Base-by-base conservation (phyloP, 2,797 vertebrate species). In the Miichthys miiuy region DNA sequence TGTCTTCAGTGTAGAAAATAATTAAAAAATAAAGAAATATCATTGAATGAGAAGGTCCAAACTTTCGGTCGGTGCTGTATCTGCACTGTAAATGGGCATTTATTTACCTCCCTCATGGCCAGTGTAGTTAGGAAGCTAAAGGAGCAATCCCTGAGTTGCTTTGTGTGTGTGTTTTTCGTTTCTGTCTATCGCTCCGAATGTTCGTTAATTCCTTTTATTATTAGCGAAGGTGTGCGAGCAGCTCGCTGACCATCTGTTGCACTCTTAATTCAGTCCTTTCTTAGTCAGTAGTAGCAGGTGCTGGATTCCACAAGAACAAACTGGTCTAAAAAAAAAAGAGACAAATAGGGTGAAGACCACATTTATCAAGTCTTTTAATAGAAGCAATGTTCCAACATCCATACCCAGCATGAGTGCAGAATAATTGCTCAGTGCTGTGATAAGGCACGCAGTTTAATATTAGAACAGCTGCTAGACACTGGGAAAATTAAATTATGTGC, bases 61-160 rank as follows among this genome's bases (percentile, higher is more conserved):
- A 38, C 8, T 38, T 38, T 38, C 9, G 34, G 34, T 38, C 9
- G 34, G 34, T 38, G 34, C 34, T 44, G 42, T 79, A 72, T 72
- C 72, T 87, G 77, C 81, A 85, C 82, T 86, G 82, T 30, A 77
- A 79, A 57, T 23, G 30, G 38, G 21, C 25, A 30, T 82, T 82
- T 81, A 27, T 60, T 80, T n/a, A 47, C 66, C 60, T 62, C 38
- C 48, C 63, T 72, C 16, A 3, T 21, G 13, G 47, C 23, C 21
- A 47, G 12, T n/a, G 30, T 66, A 34, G n/a, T 69, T 60, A 20
- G 58, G 60, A 72, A 51, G 18, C 27, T 44, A 25, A 51, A 38
- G 70, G 30, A 51, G 73, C 54, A 67, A 83, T 84, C 62, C 77
- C 61, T 75, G 30, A 17, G n/a, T 79, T 17, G 1, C 25, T 72